Conservation (phyloP, 2,888 invertebrate genomes). For the Cryptocheilus praepositus region DNA sequence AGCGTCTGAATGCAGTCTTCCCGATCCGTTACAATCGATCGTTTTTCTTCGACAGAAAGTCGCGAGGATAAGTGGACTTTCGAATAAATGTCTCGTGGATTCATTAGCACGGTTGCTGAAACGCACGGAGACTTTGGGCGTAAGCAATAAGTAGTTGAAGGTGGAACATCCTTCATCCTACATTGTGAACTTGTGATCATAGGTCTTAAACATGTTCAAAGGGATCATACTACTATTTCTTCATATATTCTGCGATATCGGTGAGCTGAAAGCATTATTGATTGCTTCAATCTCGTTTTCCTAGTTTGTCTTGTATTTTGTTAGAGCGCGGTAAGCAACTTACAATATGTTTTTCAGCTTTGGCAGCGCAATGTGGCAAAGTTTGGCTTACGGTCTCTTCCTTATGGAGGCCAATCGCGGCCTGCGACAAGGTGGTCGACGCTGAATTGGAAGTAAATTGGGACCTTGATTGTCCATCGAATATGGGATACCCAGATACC, state of each 20-base stretch:
- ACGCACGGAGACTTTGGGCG: too few species aligned
- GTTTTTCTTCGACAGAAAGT: too few species aligned
- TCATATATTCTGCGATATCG: slow-evolving; percentile 51
- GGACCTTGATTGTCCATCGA: slow-evolving; percentile 73
- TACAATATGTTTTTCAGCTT: slow-evolving; percentile 42
- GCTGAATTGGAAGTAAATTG: slow-evolving; percentile 77
- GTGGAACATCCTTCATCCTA: too few species aligned
- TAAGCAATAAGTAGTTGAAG: too few species aligned
- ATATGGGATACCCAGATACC: slow-evolving; percentile 63
- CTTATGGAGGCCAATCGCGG: slow-evolving; percentile 67
- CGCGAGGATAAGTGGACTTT: too few species aligned
- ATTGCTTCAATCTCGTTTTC: neutral
- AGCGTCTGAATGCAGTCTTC: neutral
- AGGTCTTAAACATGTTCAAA: slow-evolving; percentile 56
- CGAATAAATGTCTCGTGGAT: too few species aligned
- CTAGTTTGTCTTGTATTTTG: too few species aligned
- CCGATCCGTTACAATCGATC: too few species aligned
- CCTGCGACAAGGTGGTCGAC: slow-evolving; percentile 68
- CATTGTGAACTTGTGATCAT: neutral
- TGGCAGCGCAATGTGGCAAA: slow-evolving; percentile 72
- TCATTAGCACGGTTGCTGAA: too few species aligned
- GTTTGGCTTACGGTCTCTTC: slow-evolving; percentile 77
- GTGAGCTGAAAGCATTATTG: slow-evolving; percentile 46
- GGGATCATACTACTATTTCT: slow-evolving; percentile 51
- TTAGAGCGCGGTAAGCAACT: neutral